phyloP scores from a whole-genome alignment of 1,140 invertebrate genomes.

The Aphaenogaster floridana region DNA sequence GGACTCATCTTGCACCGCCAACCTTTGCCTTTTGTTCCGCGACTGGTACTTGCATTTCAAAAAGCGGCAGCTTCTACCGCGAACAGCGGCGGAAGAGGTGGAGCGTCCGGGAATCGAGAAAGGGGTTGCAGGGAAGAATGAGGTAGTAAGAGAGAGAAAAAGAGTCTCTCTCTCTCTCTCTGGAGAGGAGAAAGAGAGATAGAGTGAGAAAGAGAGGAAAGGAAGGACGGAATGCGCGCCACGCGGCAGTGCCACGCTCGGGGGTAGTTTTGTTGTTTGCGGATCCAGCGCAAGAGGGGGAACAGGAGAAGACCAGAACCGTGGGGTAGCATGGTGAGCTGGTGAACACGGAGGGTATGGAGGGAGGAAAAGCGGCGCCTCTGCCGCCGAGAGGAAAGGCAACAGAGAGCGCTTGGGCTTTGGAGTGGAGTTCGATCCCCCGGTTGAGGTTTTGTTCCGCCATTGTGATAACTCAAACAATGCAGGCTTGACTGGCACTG shows the following conservation, averaged over 20 bases:
- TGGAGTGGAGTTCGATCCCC: slow-evolving; percentile 82
- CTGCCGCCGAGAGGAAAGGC: slow-evolving; percentile 33
- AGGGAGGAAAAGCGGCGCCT: slow-evolving; percentile 52
- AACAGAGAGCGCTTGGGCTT: slow-evolving; percentile 63
- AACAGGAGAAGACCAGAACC: slow-evolving; percentile 35
- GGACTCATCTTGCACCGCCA: slow-evolving; percentile 70
- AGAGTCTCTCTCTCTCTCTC: background rate
- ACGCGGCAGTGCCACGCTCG: slow-evolving; percentile 25
- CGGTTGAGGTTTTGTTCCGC: slow-evolving; percentile 80
- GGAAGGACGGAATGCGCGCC: slow-evolving; percentile 28
- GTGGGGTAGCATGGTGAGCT: slow-evolving; percentile 40
- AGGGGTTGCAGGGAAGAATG: background rate
- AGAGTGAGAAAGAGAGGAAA: background rate
- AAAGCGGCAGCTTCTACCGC: slow-evolving; percentile 70
- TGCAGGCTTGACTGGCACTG: slow-evolving; percentile 73
- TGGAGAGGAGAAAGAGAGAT: background rate
- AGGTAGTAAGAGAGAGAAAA: background rate
- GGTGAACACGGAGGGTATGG: slow-evolving; percentile 18
- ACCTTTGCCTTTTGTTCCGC: slow-evolving; percentile 72
- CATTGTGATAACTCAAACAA: slow-evolving; percentile 85
- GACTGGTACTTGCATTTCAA: slow-evolving; percentile 66
- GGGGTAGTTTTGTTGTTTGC: slow-evolving; percentile 71
- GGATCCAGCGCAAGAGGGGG: slow-evolving; percentile 20
- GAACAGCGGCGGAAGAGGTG: slow-evolving; percentile 52
- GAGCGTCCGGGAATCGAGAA: slow-evolving; percentile 2